phyloP scores from a whole-genome alignment of 1,140 invertebrate species.

The Melitaea cinxia region DNA sequence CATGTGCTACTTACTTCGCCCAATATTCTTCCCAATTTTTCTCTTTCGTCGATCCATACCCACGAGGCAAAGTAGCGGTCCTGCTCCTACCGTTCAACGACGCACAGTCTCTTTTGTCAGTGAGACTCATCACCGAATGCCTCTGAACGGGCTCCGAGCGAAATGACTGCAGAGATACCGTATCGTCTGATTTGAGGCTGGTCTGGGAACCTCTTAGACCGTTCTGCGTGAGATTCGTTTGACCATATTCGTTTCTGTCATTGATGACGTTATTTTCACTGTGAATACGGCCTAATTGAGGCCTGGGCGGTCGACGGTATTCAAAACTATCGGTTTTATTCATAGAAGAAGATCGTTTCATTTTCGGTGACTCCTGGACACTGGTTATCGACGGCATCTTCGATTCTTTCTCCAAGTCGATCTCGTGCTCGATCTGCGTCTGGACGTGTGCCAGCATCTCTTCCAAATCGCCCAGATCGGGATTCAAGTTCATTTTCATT shows the following conservation, averaged over 20 bases:
- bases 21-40: conserved; percentile 79
- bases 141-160: conserved; percentile 64
- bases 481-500: conserved; percentile 64
- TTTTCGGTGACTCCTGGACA: conserved; percentile 68
- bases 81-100: conserved; percentile 61
- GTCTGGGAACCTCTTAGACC: conserved; percentile 55
- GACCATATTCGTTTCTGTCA: conserved; percentile 45
- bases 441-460: conserved; percentile 78
- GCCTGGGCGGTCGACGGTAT: conserved; percentile 49
- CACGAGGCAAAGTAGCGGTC: conserved; percentile 68
- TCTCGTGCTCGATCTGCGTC: conserved; percentile 75
- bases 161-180: conserved; percentile 64
- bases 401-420: conserved; percentile 64
- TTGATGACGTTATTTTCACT: conserved; percentile 42
- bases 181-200: conserved; percentile 62
- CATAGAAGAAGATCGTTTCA: conserved; percentile 54
- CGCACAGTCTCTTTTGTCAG: conserved; percentile 53
- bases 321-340: conserved; percentile 50
- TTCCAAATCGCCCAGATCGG: conserved; percentile 75
- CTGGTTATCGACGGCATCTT: conserved; percentile 65
- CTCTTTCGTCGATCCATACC: conserved; percentile 66
- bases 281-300: conserved; percentile 49
- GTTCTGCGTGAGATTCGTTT: conserved; percentile 44
- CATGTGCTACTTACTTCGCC: conserved; percentile 64
- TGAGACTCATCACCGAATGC: conserved; percentile 61